These are phyloP conservation scores for Remorina albescens DNA, from an alignment of 2,797 vertebrate species.

Conservation along the genomic window DNA sequence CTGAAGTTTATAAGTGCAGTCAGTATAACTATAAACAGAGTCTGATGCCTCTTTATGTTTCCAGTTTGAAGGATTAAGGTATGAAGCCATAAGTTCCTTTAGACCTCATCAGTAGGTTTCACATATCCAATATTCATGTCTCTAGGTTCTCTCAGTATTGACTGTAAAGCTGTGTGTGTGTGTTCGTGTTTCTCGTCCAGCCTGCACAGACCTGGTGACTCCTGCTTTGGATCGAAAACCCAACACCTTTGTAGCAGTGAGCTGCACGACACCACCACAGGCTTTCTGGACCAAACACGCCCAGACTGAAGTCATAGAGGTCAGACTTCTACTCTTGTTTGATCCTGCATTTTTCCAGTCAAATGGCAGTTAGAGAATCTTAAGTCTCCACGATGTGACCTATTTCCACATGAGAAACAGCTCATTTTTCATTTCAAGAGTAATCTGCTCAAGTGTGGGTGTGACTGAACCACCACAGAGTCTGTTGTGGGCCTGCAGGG, in stretches of 20 bases:
- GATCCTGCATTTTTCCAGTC: background rate
- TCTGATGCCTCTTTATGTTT: too few relatives aligned
- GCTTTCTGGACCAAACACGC: constrained; percentile 99
- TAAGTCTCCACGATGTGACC: too few relatives aligned
- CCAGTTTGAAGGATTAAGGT: too few relatives aligned
- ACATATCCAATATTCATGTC: background rate
- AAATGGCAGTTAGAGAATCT: background rate
- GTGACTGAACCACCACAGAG: background rate
- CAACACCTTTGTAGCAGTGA: constrained; percentile 97
- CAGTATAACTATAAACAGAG: too few relatives aligned
- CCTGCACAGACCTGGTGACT: constrained; percentile 93
- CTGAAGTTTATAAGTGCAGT: too few relatives aligned
- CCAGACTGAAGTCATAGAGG: constrained; percentile 99
- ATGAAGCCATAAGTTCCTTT: background rate
- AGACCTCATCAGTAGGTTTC: background rate
- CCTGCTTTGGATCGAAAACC: constrained; percentile 95
- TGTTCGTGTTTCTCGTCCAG: constrained; percentile 70
- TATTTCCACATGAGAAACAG: too few relatives aligned
- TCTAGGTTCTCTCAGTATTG: background rate
- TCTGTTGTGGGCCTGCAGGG: background rate
- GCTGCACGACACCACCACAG: constrained; percentile 97
- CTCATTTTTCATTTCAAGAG: background rate
- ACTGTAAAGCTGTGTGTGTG: background rate
- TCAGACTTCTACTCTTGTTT: constrained; percentile 64
- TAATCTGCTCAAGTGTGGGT: background rate